Base-by-base conservation (phyloP, 1,140 invertebrate species). In the Eciton burchellii region DNA sequence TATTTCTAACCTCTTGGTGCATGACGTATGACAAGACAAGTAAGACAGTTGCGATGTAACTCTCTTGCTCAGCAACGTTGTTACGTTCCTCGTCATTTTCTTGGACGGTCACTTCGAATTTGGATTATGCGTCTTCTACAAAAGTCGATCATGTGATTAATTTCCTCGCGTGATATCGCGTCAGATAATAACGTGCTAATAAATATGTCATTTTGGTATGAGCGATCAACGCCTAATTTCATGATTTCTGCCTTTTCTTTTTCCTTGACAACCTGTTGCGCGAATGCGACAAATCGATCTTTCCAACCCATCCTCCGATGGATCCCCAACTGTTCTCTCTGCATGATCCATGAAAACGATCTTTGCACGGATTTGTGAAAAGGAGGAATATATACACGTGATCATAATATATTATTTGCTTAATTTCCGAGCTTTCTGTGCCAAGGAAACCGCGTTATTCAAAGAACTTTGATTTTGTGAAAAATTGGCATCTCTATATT, bases 41-140 rank as follows among this genome's bases (percentile, higher is more conserved):
- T 73, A 62, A 56, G 35, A 5, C 12, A 74, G 43, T 41, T 73
- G 72, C 19, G 52, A 9, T 1, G 43, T 12, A 5, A 41, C 49
- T 12, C 84, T 68, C 24, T 47, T 83, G 14, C 21, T 57, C n/a
- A 86, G 54, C 1, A 19, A 8, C 26, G 62, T 21, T 4, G 59
- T 16, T 62, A 79, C 24, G 9, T 45, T 83, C 16, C 21, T 26
- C 47, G 12, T 57, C 65, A 82, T 76, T 12, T 19, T 35, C 11
- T 47, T 60, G 16, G 52, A 63, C 8, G 8, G 9, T 43, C 16
- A 72, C 41, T 3, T 82, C 8, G 73, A 54, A 83, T 68, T 72
- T 41, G 14, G 54, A 16, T 21, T 9, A 43, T 21, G 19, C 14
- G 24, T 2, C 59, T 19, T 26, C 79, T 86, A 43, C 12, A 57